phyloP scores from a whole-genome alignment of 1,140 invertebrate species.

The Drusus annulatus region DNA sequence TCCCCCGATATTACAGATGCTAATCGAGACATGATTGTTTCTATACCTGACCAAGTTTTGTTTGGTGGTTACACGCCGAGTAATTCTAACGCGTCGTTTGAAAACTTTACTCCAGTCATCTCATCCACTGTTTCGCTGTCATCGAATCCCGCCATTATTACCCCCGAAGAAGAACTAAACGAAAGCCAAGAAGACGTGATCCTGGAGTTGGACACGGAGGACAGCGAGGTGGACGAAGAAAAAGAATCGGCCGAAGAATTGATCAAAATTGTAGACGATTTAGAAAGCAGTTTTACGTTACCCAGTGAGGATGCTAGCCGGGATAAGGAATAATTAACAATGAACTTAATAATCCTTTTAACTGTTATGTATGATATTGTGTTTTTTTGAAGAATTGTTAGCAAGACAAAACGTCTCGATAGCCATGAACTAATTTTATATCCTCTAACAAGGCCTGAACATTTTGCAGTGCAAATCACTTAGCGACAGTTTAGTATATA shows the following conservation, averaged over 20 bases:
- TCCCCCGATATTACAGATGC: slow-evolving; percentile 26
- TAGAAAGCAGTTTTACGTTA: slow-evolving; percentile 35
- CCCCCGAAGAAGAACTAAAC: background rate
- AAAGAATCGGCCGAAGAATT: slow-evolving; percentile 14
- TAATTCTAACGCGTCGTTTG: slow-evolving; percentile 41
- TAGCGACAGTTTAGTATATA: slow-evolving; percentile 53
- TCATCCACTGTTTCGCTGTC: slow-evolving; percentile 56
- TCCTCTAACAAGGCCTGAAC: slow-evolving; percentile 46
- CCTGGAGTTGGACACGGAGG: background rate
- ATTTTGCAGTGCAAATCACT: background rate
- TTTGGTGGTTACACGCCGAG: background rate
- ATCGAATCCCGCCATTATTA: slow-evolving; percentile 10
- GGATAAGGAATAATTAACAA: background rate
- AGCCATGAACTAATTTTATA: slow-evolving; percentile 10
- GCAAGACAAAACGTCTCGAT: background rate
- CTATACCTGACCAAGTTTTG: slow-evolving; percentile 35
- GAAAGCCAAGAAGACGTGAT: slow-evolving; percentile 5
- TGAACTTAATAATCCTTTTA: background rate
- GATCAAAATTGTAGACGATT: slow-evolving; percentile 38
- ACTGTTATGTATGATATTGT: background rate
- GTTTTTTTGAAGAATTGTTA: background rate
- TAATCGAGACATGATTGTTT: slow-evolving; percentile 31
- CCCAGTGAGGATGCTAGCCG: background rate
- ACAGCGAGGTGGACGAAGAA: background rate
- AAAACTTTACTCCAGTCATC: slow-evolving; percentile 52